Evolutionary conservation across 2,888 invertebrate species (phyloP), one percentile per base, ranked within the genome.

Genomic region (Axea sp.): DNA sequence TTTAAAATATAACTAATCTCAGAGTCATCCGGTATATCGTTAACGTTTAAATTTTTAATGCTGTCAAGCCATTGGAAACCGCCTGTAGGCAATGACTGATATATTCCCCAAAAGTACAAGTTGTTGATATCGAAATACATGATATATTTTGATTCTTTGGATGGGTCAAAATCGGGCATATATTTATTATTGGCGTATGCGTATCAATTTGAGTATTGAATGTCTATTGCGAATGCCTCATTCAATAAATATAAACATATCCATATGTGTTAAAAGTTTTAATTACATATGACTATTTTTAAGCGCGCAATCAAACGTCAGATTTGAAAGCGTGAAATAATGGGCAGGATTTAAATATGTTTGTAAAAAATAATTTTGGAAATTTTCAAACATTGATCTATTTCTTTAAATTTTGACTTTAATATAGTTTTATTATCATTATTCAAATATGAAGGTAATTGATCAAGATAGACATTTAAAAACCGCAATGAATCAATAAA

Each of bases 71-170:
- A 35, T 41, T 72, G 19, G 73, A 81, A 82, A 0, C 45, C 53
- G 7, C 41, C 53, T 6, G 33, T 43, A 0, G 80, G 80, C 12
- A 81, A 41, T 3, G 41, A 22, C 14, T 77, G 43, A 22, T 11
- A 14, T 22, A 39, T 39, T 22, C 22, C 15, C 7, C 30, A 69
- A 0, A 77, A 79, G 65, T 81, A 82, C 7, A 80, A 43, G 35
- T 80, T 80, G 45, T 81, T 81, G 0, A 67, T 69, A 64, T 81
- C 78, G 3, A 62, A 64, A 35, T 77, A 78, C 9, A 72, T 59
- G 4, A 80, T 8, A 45, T 72, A 81, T 4, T 19, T 47, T 0
- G 19, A 19, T 1, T 14, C 9, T 65, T 71, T 31, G 15, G 12
- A 26, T 4, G 17, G 7, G 51, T 79, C 39, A 35, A 65, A 80